Evolutionary conservation across 1,140 invertebrate species (phyloP).

Genomic region (Sitobion miscanthi): DNA sequence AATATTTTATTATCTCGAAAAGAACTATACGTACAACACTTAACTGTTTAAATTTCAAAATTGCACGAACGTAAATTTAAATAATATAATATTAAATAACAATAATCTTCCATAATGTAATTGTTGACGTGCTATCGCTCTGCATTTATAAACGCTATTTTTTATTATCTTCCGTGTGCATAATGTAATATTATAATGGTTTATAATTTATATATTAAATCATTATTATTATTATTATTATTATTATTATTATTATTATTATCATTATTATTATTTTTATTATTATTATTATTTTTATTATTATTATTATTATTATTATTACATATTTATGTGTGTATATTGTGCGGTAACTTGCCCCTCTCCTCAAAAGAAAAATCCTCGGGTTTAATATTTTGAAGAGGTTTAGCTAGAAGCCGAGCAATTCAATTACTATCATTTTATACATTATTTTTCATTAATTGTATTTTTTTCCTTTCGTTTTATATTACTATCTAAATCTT

Average conservation of each 20-base stretch:
- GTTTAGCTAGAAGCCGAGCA: neutral
- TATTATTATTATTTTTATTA: conserved; percentile 2
- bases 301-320: conserved; percentile 14
- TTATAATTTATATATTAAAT: neutral
- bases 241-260: neutral
- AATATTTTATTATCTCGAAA: conserved; percentile 16
- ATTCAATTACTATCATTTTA: conserved; percentile 20
- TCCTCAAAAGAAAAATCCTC: neutral
- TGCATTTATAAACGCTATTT: conserved; percentile 14
- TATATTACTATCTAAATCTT: neutral
- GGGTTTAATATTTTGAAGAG: neutral
- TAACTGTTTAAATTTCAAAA: neutral
- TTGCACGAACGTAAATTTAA: neutral
- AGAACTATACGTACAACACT: neutral
- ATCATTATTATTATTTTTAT: no score
- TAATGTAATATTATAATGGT: conserved; percentile 10
- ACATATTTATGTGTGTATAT: conserved; percentile 1
- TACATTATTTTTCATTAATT: neutral
- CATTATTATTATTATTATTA: neutral
- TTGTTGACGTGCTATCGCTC: neutral
- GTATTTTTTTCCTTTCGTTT: neutral
- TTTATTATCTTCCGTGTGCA: neutral
- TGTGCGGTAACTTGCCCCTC: conserved; percentile 8
- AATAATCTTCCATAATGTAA: neutral
- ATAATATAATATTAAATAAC: neutral